A percentile compares a stretch with the other conserved stretches of the same genome.
Conservation (phyloP, 2,113 vertebrate genomes). For the Petaurus breviceps region DNA sequence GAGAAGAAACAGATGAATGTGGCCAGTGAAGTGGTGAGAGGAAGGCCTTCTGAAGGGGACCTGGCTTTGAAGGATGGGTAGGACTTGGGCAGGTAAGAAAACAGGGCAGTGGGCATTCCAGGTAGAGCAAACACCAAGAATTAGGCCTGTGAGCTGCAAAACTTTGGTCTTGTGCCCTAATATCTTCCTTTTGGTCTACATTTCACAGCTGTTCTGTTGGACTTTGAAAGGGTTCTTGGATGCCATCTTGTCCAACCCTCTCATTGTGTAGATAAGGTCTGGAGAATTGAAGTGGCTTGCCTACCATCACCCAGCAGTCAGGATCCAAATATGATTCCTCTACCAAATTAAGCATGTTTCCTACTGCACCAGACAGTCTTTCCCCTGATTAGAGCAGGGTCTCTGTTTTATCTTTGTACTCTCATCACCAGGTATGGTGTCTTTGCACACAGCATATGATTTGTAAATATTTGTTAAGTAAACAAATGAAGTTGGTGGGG, state of each 20-base stretch:
- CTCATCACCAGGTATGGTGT: too few relatives aligned
- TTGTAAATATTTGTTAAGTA: background rate
- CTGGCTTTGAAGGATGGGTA: background rate
- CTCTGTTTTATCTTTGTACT: background rate
- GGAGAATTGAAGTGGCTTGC: background rate
- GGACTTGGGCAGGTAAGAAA: background rate
- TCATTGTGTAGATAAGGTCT: background rate
- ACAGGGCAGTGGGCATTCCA: background rate
- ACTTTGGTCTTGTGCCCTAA: background rate
- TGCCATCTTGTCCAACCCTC: background rate
- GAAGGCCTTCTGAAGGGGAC: background rate
- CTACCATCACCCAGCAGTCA: background rate
- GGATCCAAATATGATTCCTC: background rate
- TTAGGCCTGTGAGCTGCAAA: background rate
- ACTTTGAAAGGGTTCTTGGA: background rate
- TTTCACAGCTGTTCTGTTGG: background rate
- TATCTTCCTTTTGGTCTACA: background rate
- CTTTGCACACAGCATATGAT: background rate
- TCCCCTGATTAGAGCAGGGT: background rate
- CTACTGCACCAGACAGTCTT: background rate
- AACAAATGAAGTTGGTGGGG: background rate
- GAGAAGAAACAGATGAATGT: background rate
- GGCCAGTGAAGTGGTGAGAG: background rate
- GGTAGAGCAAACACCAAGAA: too few relatives aligned
- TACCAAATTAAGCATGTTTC: too few relatives aligned